Base-by-base conservation (phyloP, 1,140 invertebrate genomes). In the Amphibalanus amphitrite region DNA sequence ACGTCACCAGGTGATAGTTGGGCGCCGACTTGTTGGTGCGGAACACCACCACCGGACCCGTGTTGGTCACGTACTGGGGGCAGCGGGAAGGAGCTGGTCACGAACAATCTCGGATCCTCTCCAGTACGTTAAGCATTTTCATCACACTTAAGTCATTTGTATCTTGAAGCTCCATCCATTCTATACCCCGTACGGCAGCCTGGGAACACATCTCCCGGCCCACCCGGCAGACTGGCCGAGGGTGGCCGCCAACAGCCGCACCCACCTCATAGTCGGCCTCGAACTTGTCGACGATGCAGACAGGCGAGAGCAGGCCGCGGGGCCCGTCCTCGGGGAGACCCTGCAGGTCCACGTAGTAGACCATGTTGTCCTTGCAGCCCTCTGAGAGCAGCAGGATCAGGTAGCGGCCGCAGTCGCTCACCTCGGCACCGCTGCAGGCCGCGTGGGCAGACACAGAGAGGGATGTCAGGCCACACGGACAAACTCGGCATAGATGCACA, bases 11-110 rank as follows among this genome's bases (percentile, higher is more conserved):
- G 73, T 89, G 86, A 79, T 93, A 96, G 79, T 94, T 95, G 28
- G 92, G 89, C 25, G 96, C 91, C 81, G 93, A 86, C 82, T 93
- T 91, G 81, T 98, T 98, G 30, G 96, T 98, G 29, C 89, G 87
- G 78, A 99, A 93, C 77, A 92, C 87, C 74, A 89, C 90, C 73
- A 90, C 84, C 0, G 86, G 83, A 17, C 88, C 93, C 75, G 90
- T 86, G 82, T 97, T 97, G 28, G 93, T 93, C 25, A 98, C 84
- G 79, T 95, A 97, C 88, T 95, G 82, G 72, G 83, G 83, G 78
- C 72, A 59, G 75, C 69, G 74, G 28, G 40, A 59, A 28, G 29
- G 67, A 4, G 25, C 28, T 71, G 28, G 28, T 30, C n/a, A 69
- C n/a, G n/a, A n/a, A n/a, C n/a, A n/a, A n/a, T n/a, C n/a, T n/a